A percentile compares a stretch with the other conserved stretches of the same genome.
phyloP scores from a whole-genome alignment of 2,113 vertebrate genomes.

The Grammomys surdaster region DNA sequence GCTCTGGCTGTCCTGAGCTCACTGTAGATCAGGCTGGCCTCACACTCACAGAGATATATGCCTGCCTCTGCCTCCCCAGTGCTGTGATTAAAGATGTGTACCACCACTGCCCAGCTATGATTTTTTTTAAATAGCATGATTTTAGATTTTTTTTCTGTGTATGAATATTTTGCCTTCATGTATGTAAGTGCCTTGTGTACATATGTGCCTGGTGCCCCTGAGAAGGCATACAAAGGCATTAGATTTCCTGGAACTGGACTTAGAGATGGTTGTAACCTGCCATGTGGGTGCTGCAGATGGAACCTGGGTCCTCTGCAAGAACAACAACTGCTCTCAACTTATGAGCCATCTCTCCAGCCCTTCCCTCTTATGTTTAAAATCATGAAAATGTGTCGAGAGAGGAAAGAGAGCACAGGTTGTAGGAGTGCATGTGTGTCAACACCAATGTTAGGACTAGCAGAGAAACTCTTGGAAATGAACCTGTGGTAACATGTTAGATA shows the following conservation, averaged over 20 bases:
- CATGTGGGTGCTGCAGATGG: not conserved
- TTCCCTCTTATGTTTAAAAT: not conserved
- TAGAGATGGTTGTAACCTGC: not conserved
- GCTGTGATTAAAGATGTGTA: too few species aligned
- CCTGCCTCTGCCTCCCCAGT: too few species aligned
- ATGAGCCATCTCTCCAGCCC: not conserved
- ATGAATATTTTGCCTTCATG: not conserved
- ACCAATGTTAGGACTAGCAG: not conserved
- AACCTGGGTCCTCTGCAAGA: not conserved
- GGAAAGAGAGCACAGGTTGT: not conserved
- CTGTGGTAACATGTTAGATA: not conserved
- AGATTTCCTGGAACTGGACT: not conserved
- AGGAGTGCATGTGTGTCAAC: not conserved
- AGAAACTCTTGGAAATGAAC: not conserved
- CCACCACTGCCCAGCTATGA: not conserved
- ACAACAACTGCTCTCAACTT: not conserved
- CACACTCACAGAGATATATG: too few species aligned
- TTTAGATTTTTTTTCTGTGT: not conserved
- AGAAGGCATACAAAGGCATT: not conserved
- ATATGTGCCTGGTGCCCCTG: not conserved
- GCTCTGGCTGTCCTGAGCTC: not conserved
- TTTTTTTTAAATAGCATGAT: conserved; percentile 10
- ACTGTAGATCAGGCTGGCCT: too few species aligned
- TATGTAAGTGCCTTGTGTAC: not conserved
- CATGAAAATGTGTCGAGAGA: not conserved